Base-by-base conservation (phyloP, 2,888 invertebrate genomes). In the Cheilosia impressa region DNA sequence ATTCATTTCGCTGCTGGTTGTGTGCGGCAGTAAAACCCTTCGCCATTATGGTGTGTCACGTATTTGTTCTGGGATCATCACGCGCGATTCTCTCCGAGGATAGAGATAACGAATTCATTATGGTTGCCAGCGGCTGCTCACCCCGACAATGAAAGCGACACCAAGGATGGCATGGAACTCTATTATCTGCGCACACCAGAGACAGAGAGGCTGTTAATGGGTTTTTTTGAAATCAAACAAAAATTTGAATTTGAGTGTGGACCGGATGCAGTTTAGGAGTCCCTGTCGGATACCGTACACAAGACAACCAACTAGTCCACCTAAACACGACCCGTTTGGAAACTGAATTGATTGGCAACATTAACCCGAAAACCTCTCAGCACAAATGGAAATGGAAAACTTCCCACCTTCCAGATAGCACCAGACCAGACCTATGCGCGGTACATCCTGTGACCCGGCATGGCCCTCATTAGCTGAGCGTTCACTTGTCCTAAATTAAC, bases 21-120 rank as follows among this genome's bases (percentile, higher is more conserved):
- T 53, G 34, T 65, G 53, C 60, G 50, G 22, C 68, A 50, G 65
- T 52, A 57, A 81, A 85, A 72, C 81, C 85, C 76, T 81, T 72
- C 27, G 81, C 76, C 68, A 85, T 85, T 85, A 85, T 85, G 63
- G 81, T 38, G 57, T 85, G 81, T 85, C 85, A 85, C 85, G 85
- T 85, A 85, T 85, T 85, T 85, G 85, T 45, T 85, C 77, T 71
- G 72, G 72, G 76, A 85, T 85, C 85, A 77, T 71, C 76, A 58
- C 71, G 66, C 47, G 43, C 76, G 77, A 77, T 81, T 81, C 52
- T 69, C 27, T 78, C 55, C 66, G 72, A 58, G 76, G 38, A 55
- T 22, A 31, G 57, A 81, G 85, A 85, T 85, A 85, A 85, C 85
- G 85, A 81, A 85, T 85, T 85, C 81, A 85, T 85, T 85, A 85